A percentile compares a stretch with the other conserved stretches of the same genome.
These are phyloP conservation scores for Sebastes minor DNA, from an alignment of 2,797 vertebrate genomes.

Conservation along the genomic window DNA sequence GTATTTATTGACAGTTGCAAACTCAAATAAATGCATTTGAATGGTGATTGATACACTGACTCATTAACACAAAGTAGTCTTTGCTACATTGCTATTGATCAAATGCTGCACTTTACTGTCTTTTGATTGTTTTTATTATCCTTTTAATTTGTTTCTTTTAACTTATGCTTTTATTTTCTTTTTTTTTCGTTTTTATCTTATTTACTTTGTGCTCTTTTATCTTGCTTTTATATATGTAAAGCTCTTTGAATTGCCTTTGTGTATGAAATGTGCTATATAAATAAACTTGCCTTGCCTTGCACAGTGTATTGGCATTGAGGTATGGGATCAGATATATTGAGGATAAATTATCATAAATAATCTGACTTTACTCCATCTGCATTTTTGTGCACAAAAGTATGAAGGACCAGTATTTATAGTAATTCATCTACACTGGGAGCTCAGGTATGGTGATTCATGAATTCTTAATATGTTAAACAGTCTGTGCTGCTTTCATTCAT, in stretches of 20 bases:
- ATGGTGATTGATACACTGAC: conserved; percentile 14
- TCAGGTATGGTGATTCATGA: background rate
- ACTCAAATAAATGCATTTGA: background rate
- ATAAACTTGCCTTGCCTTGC: background rate
- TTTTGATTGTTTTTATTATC: too few relatives aligned
- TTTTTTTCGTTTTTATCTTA: too few relatives aligned
- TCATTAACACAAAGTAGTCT: background rate
- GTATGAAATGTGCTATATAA: too few relatives aligned
- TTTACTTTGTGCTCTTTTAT: too few relatives aligned
- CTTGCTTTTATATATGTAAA: too few relatives aligned
- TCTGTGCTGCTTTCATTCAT: conserved; percentile 37
- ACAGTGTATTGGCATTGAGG: background rate
- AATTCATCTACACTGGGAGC: background rate
- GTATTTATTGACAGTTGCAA: background rate
- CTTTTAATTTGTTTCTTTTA: too few relatives aligned
- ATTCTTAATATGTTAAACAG: background rate
- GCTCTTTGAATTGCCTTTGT: too few relatives aligned
- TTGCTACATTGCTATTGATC: background rate
- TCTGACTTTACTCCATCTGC: background rate
- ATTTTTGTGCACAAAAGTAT: background rate
- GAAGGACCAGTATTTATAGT: background rate
- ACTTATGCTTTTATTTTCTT: too few relatives aligned
- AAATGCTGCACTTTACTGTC: too few relatives aligned
- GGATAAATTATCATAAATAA: background rate
- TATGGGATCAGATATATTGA: background rate